phyloP scores from a whole-genome alignment of 2,797 vertebrate genomes.

The Sciaenops ocellatus region DNA sequence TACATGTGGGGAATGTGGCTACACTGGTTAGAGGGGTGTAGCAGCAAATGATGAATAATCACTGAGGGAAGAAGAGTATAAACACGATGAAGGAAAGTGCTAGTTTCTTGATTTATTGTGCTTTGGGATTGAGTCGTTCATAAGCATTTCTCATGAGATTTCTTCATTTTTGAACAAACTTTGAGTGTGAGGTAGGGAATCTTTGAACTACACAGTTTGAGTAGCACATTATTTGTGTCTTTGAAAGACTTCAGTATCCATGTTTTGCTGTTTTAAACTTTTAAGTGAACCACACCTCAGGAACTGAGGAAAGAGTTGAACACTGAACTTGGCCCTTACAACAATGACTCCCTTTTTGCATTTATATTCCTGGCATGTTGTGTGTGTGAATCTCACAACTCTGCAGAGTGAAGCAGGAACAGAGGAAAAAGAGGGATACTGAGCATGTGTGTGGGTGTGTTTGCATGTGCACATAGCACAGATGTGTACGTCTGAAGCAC shows the following conservation, averaged over 20 bases:
- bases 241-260: slow-evolving; percentile 49
- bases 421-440: slow-evolving; percentile 42
- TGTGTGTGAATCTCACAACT: slow-evolving; percentile 50
- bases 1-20: slow-evolving; percentile 41
- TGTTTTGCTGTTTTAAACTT: slow-evolving; percentile 63
- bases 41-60: slow-evolving; percentile 49
- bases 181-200: slow-evolving; percentile 19
- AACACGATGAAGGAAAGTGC: slow-evolving; percentile 28
- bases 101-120: slow-evolving; percentile 10
- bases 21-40: slow-evolving; percentile 42
- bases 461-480: slow-evolving; percentile 20
- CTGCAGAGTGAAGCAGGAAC: slow-evolving; percentile 53
- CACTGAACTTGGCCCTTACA: slow-evolving; percentile 57
- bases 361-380: slow-evolving; percentile 65
- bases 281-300: slow-evolving; percentile 51
- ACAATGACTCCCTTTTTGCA: slow-evolving; percentile 77
- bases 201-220: slow-evolving; percentile 11
- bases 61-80: slow-evolving; percentile 30
- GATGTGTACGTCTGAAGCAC: slow-evolving; percentile 24
- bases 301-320: slow-evolving; percentile 43
- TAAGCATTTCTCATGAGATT: slow-evolving; percentile 26
- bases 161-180: slow-evolving; percentile 29
- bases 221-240: slow-evolving; percentile 32
- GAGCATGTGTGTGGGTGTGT: slow-evolving; percentile 19
- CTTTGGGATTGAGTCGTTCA: background rate